A percentile compares a stretch with the other conserved stretches of the same genome.
phyloP scores from a whole-genome alignment of 2,797 vertebrate species.

The Enteromius afrohamiltoni region DNA sequence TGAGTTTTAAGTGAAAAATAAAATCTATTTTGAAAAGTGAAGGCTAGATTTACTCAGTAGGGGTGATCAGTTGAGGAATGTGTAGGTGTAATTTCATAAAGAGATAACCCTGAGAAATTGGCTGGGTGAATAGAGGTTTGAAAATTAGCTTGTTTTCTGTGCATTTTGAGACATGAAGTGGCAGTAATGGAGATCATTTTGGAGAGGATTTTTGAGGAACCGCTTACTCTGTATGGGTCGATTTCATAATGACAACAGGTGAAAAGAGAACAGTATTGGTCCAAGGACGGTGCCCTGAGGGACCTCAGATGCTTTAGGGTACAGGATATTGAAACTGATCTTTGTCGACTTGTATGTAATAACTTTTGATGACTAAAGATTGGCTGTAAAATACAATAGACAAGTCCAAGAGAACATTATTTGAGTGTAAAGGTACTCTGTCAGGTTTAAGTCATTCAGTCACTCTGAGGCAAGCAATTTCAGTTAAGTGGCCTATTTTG shows the following conservation, averaged over 20 bases:
- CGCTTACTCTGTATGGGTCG: neutral
- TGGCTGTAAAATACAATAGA: neutral
- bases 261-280: neutral
- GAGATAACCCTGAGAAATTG: neutral
- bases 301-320: neutral
- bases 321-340: neutral
- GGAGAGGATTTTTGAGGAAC: neutral
- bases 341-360: neutral
- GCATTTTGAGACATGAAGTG: neutral
- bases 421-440: neutral
- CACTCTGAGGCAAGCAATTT: neutral
- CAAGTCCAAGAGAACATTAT: conserved; percentile 1
- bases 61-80: neutral
- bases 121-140: neutral
- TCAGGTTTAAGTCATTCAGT: conserved; percentile 22
- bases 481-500: conserved; percentile 14
- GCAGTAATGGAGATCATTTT: neutral
- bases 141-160: neutral
- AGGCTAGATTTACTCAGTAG: neutral
- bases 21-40: neutral
- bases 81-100: neutral
- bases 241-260: neutral
- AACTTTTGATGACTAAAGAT: neutral
- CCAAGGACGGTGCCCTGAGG: neutral
- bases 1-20: neutral